Evolutionary conservation across 2,888 invertebrate species (phyloP).

Genomic region (Timema cristinae): DNA sequence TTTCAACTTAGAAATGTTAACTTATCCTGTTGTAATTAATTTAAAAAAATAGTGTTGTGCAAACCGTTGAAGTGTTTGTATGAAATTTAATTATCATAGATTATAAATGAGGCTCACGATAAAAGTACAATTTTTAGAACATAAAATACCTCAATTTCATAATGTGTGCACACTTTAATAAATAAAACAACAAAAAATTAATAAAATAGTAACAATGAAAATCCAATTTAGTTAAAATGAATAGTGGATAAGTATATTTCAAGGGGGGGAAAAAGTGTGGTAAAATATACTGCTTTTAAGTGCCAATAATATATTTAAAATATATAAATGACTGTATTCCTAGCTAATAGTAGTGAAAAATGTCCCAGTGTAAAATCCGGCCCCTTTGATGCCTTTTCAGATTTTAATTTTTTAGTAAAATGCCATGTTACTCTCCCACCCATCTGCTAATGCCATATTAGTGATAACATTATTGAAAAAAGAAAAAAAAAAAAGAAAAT

Average conservation of each 20-base stretch:
- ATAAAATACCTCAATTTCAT: constrained; percentile 21
- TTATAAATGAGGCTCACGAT: constrained; percentile 17
- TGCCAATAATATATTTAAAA: constrained; percentile 23
- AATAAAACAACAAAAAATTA: constrained; percentile 16
- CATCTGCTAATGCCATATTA: constrained; percentile 22
- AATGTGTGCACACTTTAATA: constrained; percentile 17
- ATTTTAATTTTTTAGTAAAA: constrained; percentile 28
- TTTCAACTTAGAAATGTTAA: too few relatives aligned
- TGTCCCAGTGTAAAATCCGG: constrained; percentile 19
- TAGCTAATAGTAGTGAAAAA: constrained; percentile 18
- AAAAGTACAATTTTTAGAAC: constrained; percentile 27
- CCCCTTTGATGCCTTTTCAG: constrained; percentile 29
- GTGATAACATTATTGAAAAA: constrained; percentile 24
- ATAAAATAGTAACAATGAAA: constrained; percentile 7
- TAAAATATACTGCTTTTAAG: constrained; percentile 23
- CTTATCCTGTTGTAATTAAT: too few relatives aligned
- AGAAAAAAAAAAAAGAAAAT: constrained; percentile 19
- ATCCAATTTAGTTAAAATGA: constrained; percentile 11
- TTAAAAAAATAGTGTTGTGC: too few relatives aligned
- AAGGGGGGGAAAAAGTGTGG: constrained; percentile 15
- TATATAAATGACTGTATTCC: constrained; percentile 22
- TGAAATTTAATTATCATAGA: too few relatives aligned
- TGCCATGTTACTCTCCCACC: constrained; percentile 24
- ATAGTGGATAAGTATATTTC: background rate
- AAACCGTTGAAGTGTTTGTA: too few relatives aligned